Conservation (phyloP, 2,888 invertebrate species). For the Danaus chrysippus region DNA sequence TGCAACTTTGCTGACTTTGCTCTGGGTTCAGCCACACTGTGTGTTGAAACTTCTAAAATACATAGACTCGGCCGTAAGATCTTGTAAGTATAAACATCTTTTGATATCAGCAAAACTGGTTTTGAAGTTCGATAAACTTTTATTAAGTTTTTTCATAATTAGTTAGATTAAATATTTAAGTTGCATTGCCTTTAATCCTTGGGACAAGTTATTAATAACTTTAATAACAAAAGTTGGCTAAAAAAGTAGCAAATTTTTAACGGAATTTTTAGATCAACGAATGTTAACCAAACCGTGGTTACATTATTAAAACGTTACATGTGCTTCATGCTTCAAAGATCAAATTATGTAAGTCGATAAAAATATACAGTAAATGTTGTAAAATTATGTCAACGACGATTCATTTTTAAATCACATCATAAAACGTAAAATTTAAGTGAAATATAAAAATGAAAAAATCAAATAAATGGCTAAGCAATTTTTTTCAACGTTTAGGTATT, state of each 20-base stretch:
- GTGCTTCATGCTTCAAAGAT: neutral
- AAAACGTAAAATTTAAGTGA: too few species aligned
- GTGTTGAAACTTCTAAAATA: constrained; percentile 73
- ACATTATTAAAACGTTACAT: neutral
- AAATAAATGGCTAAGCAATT: too few species aligned
- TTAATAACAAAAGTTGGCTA: too few species aligned
- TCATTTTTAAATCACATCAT: too few species aligned
- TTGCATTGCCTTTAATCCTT: too few species aligned
- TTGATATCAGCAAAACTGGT: neutral
- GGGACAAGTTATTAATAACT: too few species aligned
- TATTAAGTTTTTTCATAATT: neutral
- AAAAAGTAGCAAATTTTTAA: too few species aligned
- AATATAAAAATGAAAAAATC: too few species aligned
- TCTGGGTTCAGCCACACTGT: constrained; percentile 78
- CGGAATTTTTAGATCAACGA: neutral
- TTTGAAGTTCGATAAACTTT: neutral
- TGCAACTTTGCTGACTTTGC: constrained; percentile 74
- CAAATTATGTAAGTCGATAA: constrained; percentile 1
- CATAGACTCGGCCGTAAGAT: constrained; percentile 75
- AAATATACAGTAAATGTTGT: neutral
- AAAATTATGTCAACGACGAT: too few species aligned
- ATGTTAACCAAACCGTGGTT: neutral
- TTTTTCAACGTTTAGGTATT: too few species aligned
- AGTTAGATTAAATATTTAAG: too few species aligned
- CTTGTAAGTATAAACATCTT: constrained; percentile 59